Evolutionary conservation across 1,140 invertebrate genomes (phyloP).

Genomic region (Lasioglossum albipes): DNA sequence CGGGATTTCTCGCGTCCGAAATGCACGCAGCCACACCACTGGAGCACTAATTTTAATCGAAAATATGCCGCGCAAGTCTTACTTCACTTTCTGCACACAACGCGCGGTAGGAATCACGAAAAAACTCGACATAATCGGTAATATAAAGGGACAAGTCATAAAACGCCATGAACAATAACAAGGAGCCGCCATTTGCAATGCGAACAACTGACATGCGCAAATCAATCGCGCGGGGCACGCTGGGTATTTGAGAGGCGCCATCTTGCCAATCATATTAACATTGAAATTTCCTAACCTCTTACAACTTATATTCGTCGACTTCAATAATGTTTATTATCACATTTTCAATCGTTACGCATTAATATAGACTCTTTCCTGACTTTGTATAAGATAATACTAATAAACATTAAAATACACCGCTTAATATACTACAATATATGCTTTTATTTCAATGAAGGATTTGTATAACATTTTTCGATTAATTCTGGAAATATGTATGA

Average conservation of each 20-base stretch:
- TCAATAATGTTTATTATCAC: background rate
- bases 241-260: slow-evolving; percentile 73
- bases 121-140: slow-evolving; percentile 81
- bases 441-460: background rate
- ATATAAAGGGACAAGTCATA: slow-evolving; percentile 84
- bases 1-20: slow-evolving; percentile 70
- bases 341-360: background rate
- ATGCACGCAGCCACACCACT: slow-evolving; percentile 68
- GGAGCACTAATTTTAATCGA: slow-evolving; percentile 66
- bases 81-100: slow-evolving; percentile 72
- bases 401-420: background rate
- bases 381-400: background rate
- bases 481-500: background rate
- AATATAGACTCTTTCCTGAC: background rate
- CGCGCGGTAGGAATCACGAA: slow-evolving; percentile 72
- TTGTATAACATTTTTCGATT: background rate
- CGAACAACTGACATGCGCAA: slow-evolving; percentile 84
- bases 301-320: background rate
- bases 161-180: slow-evolving; percentile 88
- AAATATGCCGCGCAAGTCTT: slow-evolving; percentile 68
- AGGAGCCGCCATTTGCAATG: slow-evolving; percentile 89
- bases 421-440: background rate
- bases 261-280: slow-evolving; percentile 69
- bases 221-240: slow-evolving; percentile 80
- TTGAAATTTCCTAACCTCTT: slow-evolving; percentile 53